These are phyloP conservation scores for Homalodisca vitripennis DNA, from an alignment of 1,140 invertebrate species.

Conservation along the genomic window DNA sequence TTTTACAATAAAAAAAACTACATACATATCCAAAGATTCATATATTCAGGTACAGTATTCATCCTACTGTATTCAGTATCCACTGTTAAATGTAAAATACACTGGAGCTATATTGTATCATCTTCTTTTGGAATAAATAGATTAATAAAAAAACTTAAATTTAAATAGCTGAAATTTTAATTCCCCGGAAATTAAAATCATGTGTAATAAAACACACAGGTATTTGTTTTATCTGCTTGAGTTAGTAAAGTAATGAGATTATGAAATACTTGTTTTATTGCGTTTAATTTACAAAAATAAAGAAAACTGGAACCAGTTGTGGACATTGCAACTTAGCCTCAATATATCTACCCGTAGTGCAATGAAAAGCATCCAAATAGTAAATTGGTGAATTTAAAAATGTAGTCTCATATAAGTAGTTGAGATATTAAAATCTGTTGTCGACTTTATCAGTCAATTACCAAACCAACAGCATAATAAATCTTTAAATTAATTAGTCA, in stretches of 20 bases:
- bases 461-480: slow-evolving; percentile 19
- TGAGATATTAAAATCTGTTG: neutral
- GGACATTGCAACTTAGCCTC: neutral
- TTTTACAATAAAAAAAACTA: too few relatives aligned
- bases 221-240: neutral
- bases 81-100: too few relatives aligned
- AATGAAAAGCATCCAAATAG: slow-evolving; percentile 21
- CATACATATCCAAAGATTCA: too few relatives aligned
- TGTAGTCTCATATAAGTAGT: neutral
- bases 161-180: too few relatives aligned
- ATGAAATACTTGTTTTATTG: neutral
- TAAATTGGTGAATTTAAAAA: neutral
- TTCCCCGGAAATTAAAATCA: too few relatives aligned
- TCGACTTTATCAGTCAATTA: slow-evolving; percentile 14
- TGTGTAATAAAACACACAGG: too few relatives aligned
- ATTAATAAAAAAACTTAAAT: too few relatives aligned
- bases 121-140: too few relatives aligned
- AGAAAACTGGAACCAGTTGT: neutral
- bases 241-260: neutral
- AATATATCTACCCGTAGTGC: neutral
- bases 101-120: too few relatives aligned
- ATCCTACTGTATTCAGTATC: too few relatives aligned
- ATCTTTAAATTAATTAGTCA: slow-evolving; percentile 25
- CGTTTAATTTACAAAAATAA: neutral
- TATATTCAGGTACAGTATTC: too few relatives aligned